phyloP scores from a whole-genome alignment of 2,888 invertebrate genomes.

The Tuta absoluta region DNA sequence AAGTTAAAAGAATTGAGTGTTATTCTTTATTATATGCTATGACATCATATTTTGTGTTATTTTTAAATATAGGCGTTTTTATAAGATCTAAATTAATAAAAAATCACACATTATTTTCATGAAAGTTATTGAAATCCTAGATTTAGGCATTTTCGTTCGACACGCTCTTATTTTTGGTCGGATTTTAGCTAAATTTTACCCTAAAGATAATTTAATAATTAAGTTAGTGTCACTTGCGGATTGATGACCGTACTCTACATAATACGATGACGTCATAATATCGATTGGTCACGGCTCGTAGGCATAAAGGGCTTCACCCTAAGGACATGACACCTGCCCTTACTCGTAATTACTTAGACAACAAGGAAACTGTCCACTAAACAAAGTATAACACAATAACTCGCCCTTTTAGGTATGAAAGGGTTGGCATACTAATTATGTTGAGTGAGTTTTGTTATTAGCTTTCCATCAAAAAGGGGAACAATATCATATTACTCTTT shows the following conservation, averaged over 20 bases:
- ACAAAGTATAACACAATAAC: not conserved
- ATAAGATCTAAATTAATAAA: too few relatives aligned
- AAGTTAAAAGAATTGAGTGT: too few relatives aligned
- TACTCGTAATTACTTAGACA: conserved; percentile 20
- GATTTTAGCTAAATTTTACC: too few relatives aligned
- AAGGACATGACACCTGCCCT: conserved; percentile 43
- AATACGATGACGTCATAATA: conserved; percentile 48
- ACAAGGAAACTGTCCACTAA: conserved; percentile 22
- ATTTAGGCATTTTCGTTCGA: too few relatives aligned
- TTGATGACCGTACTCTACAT: conserved; percentile 43
- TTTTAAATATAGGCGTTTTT: too few relatives aligned
- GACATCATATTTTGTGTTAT: too few relatives aligned
- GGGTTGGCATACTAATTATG: not conserved
- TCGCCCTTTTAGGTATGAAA: not conserved
- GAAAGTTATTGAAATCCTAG: too few relatives aligned
- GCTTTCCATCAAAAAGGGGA: not conserved
- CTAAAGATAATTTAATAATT: not conserved
- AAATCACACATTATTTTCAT: too few relatives aligned
- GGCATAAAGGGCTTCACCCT: conserved; percentile 54
- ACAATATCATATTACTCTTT: not conserved
- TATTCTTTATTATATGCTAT: too few relatives aligned
- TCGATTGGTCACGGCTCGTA: conserved; percentile 56
- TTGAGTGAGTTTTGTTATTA: not conserved
- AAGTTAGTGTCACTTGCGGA: conserved; percentile 20
- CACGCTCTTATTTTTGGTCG: too few relatives aligned